phyloP scores from a whole-genome alignment of 1,140 invertebrate species.

The Dinothrombium tinctorium region DNA sequence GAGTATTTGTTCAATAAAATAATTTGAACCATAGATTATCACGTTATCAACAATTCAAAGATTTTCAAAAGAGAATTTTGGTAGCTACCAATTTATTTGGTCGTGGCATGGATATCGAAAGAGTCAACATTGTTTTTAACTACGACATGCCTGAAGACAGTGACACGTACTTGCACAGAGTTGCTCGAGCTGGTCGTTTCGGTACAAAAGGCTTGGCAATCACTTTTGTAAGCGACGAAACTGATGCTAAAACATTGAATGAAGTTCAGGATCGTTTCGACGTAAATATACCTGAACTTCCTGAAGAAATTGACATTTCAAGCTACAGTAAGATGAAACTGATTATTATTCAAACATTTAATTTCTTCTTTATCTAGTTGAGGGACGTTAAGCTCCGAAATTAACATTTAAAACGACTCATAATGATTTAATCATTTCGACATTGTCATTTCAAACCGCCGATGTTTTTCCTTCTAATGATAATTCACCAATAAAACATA shows the following conservation, averaged over 20 bases:
- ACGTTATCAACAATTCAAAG: conserved; percentile 96
- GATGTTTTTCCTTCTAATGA: too few relatives aligned
- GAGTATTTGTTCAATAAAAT: background rate
- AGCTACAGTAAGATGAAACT: conserved; percentile 26
- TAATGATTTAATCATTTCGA: too few relatives aligned
- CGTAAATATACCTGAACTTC: conserved; percentile 34
- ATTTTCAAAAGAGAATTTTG: conserved; percentile 94
- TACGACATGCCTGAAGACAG: conserved; percentile 99
- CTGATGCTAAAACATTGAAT: conserved; percentile 18
- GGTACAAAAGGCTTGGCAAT: conserved; percentile 54
- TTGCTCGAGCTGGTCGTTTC: conserved; percentile 88
- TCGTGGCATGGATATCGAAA: conserved; percentile 36
- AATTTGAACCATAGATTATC: too few relatives aligned
- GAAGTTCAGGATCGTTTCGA: conserved; percentile 32
- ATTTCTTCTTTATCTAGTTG: background rate
- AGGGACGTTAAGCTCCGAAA: conserved; percentile 3
- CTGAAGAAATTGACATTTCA: conserved; percentile 32
- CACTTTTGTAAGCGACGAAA: conserved; percentile 18
- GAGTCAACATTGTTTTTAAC: conserved; percentile 99
- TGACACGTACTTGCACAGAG: conserved; percentile 94
- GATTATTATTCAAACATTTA: background rate
- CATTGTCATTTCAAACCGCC: too few relatives aligned
- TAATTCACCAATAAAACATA: too few relatives aligned
- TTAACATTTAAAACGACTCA: too few relatives aligned
- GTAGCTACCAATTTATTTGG: conserved; percentile 99